These are phyloP conservation scores for Incurvaria masculella DNA, from an alignment of 2,888 invertebrate species.

Conservation along the genomic window DNA sequence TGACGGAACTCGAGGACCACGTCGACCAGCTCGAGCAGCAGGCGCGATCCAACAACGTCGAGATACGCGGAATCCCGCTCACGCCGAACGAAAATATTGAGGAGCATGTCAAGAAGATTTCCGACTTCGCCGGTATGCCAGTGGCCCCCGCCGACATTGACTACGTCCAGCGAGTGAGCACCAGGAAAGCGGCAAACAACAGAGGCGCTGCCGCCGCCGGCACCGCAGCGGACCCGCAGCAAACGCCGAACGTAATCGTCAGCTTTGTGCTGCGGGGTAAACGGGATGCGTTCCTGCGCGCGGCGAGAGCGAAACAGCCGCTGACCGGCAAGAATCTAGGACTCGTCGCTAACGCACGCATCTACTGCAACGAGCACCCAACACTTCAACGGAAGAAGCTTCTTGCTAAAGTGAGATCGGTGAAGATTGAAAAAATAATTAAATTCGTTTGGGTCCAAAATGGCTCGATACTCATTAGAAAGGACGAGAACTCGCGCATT, in stretches of 20 bases:
- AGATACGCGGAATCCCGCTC: background rate
- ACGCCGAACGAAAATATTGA: background rate
- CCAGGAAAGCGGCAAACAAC: background rate
- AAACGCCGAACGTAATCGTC: background rate
- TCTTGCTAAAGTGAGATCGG: background rate
- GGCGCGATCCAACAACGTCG: background rate
- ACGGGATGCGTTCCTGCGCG: background rate
- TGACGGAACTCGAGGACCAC: background rate
- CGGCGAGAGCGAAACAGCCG: background rate
- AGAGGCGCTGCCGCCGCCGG: background rate
- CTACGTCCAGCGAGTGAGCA: background rate
- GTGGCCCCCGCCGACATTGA: background rate
- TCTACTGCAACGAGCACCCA: background rate
- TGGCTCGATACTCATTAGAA: background rate
- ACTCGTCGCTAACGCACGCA: background rate
- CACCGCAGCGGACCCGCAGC: background rate
- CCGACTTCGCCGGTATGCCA: background rate
- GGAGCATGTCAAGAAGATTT: background rate
- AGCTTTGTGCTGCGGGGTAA: background rate
- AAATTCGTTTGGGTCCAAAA: background rate
- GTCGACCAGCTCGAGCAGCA: background rate
- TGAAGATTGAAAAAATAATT: background rate
- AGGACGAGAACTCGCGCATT: background rate
- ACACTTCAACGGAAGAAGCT: background rate
- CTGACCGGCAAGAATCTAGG: background rate